Evolutionary conservation across 2,797 vertebrate species (phyloP).

Genomic region (Parauchenoglanis ngamensis): DNA sequence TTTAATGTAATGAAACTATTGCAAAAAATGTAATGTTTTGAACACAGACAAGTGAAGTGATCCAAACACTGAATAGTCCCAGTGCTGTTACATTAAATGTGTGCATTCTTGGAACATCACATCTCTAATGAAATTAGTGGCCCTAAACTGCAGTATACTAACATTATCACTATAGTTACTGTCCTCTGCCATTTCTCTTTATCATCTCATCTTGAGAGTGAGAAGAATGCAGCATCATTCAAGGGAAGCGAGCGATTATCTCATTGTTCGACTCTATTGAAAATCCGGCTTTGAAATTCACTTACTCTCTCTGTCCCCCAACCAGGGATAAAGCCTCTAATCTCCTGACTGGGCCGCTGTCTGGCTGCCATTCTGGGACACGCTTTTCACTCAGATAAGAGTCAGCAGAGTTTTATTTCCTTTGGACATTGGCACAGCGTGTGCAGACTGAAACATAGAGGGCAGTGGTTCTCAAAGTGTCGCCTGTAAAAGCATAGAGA

Average conservation of each 20-base stretch:
- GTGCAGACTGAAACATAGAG: background rate
- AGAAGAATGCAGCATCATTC: slow-evolving; percentile 15
- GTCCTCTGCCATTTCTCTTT: background rate
- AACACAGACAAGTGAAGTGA: background rate
- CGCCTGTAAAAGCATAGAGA: background rate
- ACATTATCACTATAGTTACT: background rate
- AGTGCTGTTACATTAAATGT: too few relatives aligned
- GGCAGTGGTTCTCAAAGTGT: background rate
- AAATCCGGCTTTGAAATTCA: slow-evolving; percentile 31
- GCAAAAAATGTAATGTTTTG: too few relatives aligned
- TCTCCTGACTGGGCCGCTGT: slow-evolving; percentile 28
- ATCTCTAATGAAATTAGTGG: background rate
- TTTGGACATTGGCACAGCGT: background rate
- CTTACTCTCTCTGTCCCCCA: background rate
- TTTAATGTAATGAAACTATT: too few relatives aligned
- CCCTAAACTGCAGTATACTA: background rate
- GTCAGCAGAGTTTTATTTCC: background rate
- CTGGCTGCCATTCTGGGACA: slow-evolving; percentile 12
- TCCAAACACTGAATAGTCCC: too few relatives aligned
- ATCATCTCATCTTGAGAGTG: background rate
- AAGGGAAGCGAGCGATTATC: slow-evolving; percentile 4
- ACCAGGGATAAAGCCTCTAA: slow-evolving; percentile 38
- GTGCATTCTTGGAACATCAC: background rate
- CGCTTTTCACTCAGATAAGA: slow-evolving; percentile 23
- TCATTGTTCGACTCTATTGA: slow-evolving; percentile 5